Evolutionary conservation across 2,888 invertebrate species (phyloP).

Genomic region (Sialis lutaria): DNA sequence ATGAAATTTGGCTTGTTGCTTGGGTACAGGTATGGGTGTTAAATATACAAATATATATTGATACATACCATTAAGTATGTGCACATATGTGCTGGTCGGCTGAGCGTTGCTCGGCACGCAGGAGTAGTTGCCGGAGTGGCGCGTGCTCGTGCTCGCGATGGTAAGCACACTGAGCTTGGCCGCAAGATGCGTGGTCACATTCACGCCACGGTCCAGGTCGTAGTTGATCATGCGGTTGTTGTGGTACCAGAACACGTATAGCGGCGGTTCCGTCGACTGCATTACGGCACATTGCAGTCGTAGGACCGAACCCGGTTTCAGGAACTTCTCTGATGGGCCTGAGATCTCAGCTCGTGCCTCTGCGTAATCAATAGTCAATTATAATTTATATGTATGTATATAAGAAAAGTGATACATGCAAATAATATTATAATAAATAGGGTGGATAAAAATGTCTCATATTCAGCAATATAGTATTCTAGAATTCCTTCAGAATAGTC

Average conservation of each 20-base stretch:
- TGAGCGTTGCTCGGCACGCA: conserved; percentile 81
- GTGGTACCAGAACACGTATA: conserved; percentile 76
- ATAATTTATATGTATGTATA: neutral
- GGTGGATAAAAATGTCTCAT: too few species aligned
- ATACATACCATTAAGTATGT: conserved; percentile 70
- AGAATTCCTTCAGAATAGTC: too few species aligned
- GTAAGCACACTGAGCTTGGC: conserved; percentile 51
- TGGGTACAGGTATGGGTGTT: too few species aligned
- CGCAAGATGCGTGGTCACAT: conserved; percentile 64
- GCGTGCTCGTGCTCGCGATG: conserved; percentile 37
- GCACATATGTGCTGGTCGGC: conserved; percentile 73
- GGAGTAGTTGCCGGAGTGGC: conserved; percentile 75
- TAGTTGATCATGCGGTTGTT: conserved; percentile 87
- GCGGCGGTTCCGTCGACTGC: conserved; percentile 69
- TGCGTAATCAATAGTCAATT: conserved; percentile 23
- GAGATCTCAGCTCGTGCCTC: conserved; percentile 77
- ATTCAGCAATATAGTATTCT: too few species aligned
- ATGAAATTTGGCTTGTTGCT: too few species aligned
- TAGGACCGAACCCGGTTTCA: conserved; percentile 72
- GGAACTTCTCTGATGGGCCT: conserved; percentile 70
- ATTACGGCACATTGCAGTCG: conserved; percentile 66
- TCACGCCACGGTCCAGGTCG: conserved; percentile 69
- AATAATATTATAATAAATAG: too few species aligned
- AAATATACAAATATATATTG: neutral
- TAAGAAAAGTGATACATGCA: too few species aligned